phyloP scores from a whole-genome alignment of 2,113 vertebrate genomes.

The Cricetomys ansorgei region DNA sequence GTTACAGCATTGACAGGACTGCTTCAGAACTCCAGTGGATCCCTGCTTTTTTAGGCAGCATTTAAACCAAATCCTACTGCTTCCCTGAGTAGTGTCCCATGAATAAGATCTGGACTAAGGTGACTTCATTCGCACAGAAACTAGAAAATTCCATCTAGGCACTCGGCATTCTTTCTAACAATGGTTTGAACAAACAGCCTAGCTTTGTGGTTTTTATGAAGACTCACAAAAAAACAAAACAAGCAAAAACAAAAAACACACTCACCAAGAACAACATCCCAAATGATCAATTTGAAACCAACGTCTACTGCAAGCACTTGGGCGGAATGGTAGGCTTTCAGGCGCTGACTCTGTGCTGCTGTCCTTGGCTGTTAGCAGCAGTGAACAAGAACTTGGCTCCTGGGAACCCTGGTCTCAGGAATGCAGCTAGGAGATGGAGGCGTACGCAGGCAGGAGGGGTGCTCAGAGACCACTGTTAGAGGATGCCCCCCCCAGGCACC shows the following conservation, averaged over 20 bases:
- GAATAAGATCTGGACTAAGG: slow-evolving; percentile 76
- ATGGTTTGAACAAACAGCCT: slow-evolving; percentile 72
- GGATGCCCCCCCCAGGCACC: neutral
- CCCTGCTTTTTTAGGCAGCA: slow-evolving; percentile 77
- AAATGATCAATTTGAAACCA: neutral
- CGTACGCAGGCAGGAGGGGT: neutral
- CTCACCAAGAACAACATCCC: slow-evolving; percentile 55
- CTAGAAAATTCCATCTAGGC: slow-evolving; percentile 76
- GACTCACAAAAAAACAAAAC: neutral
- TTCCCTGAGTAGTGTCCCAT: slow-evolving; percentile 77
- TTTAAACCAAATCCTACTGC: slow-evolving; percentile 79
- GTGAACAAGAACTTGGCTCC: neutral
- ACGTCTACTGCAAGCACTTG: neutral
- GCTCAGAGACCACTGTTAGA: neutral
- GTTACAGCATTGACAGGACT: slow-evolving; percentile 93
- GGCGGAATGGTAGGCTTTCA: neutral
- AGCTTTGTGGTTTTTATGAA: slow-evolving; percentile 73
- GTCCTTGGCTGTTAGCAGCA: slow-evolving; percentile 12
- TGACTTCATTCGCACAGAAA: slow-evolving; percentile 81
- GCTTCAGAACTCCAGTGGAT: slow-evolving; percentile 93
- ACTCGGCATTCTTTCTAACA: slow-evolving; percentile 74
- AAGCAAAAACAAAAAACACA: slow-evolving; percentile 45
- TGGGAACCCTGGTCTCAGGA: neutral
- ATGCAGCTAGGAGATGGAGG: neutral
- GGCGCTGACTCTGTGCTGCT: slow-evolving; percentile 16